phyloP scores from a whole-genome alignment of 37 sponge, comb jelly and placozoan genomes.

The Bolinopsis microptera region DNA sequence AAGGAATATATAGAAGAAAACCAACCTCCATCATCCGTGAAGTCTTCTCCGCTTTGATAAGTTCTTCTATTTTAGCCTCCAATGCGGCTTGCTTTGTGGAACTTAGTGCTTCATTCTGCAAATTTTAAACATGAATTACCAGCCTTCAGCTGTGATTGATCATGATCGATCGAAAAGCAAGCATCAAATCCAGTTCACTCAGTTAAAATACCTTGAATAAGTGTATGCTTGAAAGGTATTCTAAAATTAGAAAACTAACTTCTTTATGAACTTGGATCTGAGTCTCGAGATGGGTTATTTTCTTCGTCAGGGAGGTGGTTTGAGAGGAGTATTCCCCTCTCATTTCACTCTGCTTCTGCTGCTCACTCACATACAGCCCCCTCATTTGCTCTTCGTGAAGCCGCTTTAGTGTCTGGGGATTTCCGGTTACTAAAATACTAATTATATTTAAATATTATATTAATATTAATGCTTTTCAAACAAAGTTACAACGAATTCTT shows the following conservation, averaged over 20 bases:
- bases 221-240: too few species aligned
- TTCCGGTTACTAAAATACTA: too few species aligned
- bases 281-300: background rate
- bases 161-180: background rate
- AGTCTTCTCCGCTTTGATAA: conserved; percentile 6
- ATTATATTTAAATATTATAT: too few species aligned
- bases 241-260: too few species aligned
- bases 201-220: too few species aligned
- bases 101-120: background rate
- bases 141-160: background rate
- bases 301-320: background rate
- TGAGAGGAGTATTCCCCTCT: background rate
- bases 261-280: background rate
- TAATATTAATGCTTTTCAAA: too few species aligned
- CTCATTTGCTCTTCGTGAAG: conserved; percentile 46
- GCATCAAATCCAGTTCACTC: background rate
- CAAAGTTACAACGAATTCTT: too few species aligned
- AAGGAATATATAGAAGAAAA: too few species aligned
- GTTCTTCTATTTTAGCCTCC: background rate
- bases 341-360: conserved; percentile 13
- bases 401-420: background rate
- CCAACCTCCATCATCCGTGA: conserved; percentile 42
- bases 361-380: background rate
- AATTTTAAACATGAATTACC: background rate
- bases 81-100: background rate